These are phyloP conservation scores for Papilio demoleus DNA, from an alignment of 2,888 invertebrate genomes.

Conservation along the genomic window DNA sequence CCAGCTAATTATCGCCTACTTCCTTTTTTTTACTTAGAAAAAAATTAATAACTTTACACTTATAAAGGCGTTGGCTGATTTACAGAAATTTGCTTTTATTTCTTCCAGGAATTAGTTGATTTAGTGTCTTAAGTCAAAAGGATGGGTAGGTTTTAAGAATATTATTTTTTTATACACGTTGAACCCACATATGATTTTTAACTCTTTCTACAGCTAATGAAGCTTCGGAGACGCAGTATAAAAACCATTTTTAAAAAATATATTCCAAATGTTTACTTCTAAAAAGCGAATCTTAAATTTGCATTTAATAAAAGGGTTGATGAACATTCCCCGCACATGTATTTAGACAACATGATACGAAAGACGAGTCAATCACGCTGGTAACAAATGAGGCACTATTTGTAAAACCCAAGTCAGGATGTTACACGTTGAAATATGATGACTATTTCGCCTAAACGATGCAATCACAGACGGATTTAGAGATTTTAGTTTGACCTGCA, in stretches of 20 bases:
- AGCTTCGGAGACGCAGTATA: too few relatives aligned
- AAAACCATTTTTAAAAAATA: too few relatives aligned
- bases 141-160: too few relatives aligned
- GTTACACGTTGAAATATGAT: slow-evolving; percentile 74
- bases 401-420: slow-evolving; percentile 69
- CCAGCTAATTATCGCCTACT: slow-evolving; percentile 62
- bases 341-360: slow-evolving; percentile 1
- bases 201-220: too few relatives aligned
- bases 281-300: too few relatives aligned
- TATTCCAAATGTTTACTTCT: too few relatives aligned
- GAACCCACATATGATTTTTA: too few relatives aligned
- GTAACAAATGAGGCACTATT: slow-evolving; percentile 68
- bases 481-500: slow-evolving; percentile 58
- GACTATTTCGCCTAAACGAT: slow-evolving; percentile 76
- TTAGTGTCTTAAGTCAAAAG: too few relatives aligned
- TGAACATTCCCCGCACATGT: background rate
- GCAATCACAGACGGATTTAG: slow-evolving; percentile 79
- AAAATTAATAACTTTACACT: slow-evolving; percentile 36
- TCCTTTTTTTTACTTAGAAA: slow-evolving; percentile 42
- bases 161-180: too few relatives aligned
- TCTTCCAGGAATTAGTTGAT: background rate
- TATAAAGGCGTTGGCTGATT: slow-evolving; percentile 13
- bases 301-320: background rate
- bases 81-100: slow-evolving; percentile 15
- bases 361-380: slow-evolving; percentile 45